Base-by-base conservation (phyloP, 2,888 invertebrate species). In the Ophonus ardosiacus region DNA sequence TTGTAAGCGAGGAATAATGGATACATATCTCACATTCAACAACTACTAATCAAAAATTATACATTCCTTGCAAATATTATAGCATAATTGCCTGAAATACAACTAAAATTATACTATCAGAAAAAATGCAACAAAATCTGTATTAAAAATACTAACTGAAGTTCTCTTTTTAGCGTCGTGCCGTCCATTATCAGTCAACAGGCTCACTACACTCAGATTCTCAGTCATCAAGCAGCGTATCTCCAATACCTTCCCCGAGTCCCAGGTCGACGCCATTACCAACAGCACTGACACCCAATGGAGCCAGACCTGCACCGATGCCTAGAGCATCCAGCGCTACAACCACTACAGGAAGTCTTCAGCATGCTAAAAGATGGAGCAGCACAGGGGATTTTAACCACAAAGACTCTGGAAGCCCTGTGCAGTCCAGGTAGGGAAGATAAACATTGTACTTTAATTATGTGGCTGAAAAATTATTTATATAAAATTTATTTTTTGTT, bases 371-470 rank as follows among this genome's bases (percentile, higher is more conserved):
- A 91, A 92, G 96, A 84, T 97, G 97, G 97, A 96, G 94, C 89
- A 96, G 96, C 18, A 96, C 96, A 0, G 96, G 96, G 4, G 97
- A 97, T 92, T 97, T 97, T 92, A 94, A 95, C 89, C 92, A 93
- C 88, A 90, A 51, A 51, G 43, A 51, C 10, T 7, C 43, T 13
- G 43, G 43, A 13, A 51, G 43, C 4, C 88, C 91, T 87, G 90
- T 90, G 88, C 90, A 92, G 86, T 90, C 92, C 87, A 92, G 93
- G 93, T 90, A 92, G 92, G 88, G 17, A 83, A 63, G 21, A 21
- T 8, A 10, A 21, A 85, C 79, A 74, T 86, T 85, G 74, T 84
- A 63, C 81, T 86, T 84, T 40, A 51, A 71, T 85, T 81, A 80
- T 84, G 43, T 5, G 8, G 4, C 43, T 51, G 13, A 51, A 51